These are phyloP conservation scores for Enteromius argenteus DNA, from an alignment of 2,797 vertebrate genomes.

Conservation along the genomic window DNA sequence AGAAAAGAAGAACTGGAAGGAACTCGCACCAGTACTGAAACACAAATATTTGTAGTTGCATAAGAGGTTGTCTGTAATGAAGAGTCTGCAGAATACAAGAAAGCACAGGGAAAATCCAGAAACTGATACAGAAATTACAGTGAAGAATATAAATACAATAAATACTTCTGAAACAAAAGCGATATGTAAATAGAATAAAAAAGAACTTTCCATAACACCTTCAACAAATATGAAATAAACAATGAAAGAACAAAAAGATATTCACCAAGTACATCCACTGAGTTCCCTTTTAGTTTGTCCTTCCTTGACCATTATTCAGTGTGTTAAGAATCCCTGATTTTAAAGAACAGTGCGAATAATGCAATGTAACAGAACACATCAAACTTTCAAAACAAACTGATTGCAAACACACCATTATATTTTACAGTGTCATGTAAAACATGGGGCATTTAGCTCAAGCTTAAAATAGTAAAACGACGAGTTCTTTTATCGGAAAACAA, in stretches of 20 bases:
- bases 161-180: slow-evolving; percentile 50
- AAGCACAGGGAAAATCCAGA: slow-evolving; percentile 40
- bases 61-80: slow-evolving; percentile 59
- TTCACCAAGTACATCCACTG: slow-evolving; percentile 19
- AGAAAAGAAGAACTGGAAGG: slow-evolving; percentile 10
- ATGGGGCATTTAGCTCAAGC: slow-evolving; percentile 34
- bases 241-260: slow-evolving; percentile 39
- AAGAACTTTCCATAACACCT: background rate
- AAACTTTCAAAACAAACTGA: slow-evolving; percentile 2
- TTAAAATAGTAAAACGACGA: slow-evolving; percentile 4
- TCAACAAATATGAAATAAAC: slow-evolving; percentile 41
- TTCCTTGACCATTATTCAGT: slow-evolving; percentile 21
- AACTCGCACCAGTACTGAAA: slow-evolving; percentile 44
- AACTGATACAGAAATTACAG: slow-evolving; percentile 39
- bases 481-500: slow-evolving; percentile 20
- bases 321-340: slow-evolving; percentile 61
- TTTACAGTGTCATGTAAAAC: slow-evolving; percentile 21
- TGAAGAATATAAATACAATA: slow-evolving; percentile 58
- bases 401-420: background rate
- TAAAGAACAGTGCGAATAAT: slow-evolving; percentile 47
- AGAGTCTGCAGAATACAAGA: slow-evolving; percentile 33
- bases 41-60: slow-evolving; percentile 57
- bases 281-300: slow-evolving; percentile 20
- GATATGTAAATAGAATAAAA: slow-evolving; percentile 30
- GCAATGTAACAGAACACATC: slow-evolving; percentile 17